Evolutionary conservation across 2,797 vertebrate genomes (phyloP).

Genomic region (Vespertilio murinus): DNA sequence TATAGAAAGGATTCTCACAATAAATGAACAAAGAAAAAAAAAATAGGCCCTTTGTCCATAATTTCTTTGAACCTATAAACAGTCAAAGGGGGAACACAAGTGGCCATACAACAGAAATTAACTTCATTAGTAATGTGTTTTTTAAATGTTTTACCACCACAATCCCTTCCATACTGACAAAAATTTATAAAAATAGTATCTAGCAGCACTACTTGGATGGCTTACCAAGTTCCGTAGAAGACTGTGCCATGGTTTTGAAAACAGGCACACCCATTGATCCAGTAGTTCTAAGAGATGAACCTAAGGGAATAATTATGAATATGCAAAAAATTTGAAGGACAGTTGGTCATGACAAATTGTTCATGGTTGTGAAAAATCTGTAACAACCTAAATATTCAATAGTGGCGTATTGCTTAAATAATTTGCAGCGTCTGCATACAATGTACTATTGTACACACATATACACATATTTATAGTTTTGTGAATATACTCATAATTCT

Average conservation of each 20-base stretch:
- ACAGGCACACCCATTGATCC: not conserved
- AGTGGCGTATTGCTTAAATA: not conserved
- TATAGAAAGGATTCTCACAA: not conserved
- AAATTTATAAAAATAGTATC: not conserved
- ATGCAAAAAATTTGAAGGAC: not conserved
- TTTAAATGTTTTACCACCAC: not conserved
- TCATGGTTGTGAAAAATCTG: not conserved
- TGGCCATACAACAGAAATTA: not conserved
- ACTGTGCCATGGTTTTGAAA: not conserved
- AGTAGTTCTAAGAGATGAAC: not conserved
- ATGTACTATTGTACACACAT: not conserved
- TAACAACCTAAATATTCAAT: not conserved
- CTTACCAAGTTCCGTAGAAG: constrained; percentile 12
- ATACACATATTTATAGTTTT: not conserved
- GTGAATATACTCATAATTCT: not conserved
- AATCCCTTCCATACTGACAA: not conserved
- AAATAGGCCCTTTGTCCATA: not conserved
- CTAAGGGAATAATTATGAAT: not conserved
- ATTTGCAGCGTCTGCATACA: not conserved
- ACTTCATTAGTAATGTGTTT: not conserved
- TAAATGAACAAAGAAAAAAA: not conserved
- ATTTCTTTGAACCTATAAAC: not conserved
- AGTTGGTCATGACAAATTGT: not conserved
- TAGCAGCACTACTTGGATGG: not conserved
- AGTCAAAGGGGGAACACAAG: constrained; percentile 14